phyloP scores from a whole-genome alignment of 2,113 vertebrate genomes.

The Dicentrarchus labrax region DNA sequence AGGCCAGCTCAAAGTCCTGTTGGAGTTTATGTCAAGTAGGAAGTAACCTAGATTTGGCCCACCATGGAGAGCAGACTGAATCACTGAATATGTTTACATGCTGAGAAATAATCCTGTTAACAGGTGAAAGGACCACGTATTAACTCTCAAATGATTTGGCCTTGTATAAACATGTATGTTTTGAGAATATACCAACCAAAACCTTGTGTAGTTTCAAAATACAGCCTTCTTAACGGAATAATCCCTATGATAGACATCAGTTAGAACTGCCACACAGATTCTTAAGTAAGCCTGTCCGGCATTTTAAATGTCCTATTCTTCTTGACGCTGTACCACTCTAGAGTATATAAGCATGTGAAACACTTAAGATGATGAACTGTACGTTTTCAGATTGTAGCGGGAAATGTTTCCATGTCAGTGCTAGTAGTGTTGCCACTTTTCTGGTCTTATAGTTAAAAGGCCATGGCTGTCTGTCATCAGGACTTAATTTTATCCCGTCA shows the following conservation, averaged over 20 bases:
- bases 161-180: background rate
- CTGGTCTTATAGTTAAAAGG: slow-evolving; percentile 48
- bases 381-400: background rate
- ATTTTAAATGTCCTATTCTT: background rate
- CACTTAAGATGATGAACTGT: background rate
- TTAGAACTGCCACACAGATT: background rate
- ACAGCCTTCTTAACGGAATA: background rate
- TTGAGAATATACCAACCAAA: background rate
- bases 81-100: slow-evolving; percentile 15
- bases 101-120: slow-evolving; percentile 22
- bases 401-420: background rate
- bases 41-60: slow-evolving; percentile 42
- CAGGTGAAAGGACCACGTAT: background rate
- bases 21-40: slow-evolving; percentile 44
- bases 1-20: slow-evolving; percentile 43
- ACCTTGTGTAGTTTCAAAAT: background rate
- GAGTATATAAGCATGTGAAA: background rate
- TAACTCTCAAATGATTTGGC: background rate
- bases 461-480: slow-evolving; percentile 64
- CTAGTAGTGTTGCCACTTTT: background rate
- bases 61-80: background rate
- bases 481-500: slow-evolving; percentile 60
- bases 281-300: background rate
- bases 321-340: background rate
- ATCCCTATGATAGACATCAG: background rate